Evolutionary conservation across 2,113 vertebrate genomes (phyloP), one percentile per base, ranked within the genome.

Genomic region (Leptobrachium ailaonicum): DNA sequence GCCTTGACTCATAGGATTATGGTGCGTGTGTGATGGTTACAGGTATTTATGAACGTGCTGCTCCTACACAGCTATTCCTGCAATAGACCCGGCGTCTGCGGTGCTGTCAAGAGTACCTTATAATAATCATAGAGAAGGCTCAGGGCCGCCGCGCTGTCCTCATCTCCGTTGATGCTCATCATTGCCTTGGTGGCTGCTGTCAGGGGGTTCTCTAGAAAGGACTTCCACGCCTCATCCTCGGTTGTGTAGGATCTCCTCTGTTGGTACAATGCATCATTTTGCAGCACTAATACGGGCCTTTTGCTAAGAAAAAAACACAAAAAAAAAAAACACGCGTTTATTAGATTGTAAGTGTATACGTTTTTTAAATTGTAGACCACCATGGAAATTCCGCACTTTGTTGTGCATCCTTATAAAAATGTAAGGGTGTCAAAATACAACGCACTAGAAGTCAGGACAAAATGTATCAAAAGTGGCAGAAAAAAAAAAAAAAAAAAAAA

Each of bases 81-180:
- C 11, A 50, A 60, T 12, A 64, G 2, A 64, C 3, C 14, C 9
- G n/a, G n/a, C 5, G 4, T 40, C 62, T 4, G 14, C 62, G n/a
- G 62, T 64, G 2, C 1, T 40, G 9, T 20, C 62, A 7, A 4
- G n/a, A 40, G n/a, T 20, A 98, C 98, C 96, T 99, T 99, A 73
- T 99, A 99, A 86, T 99, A 99, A 89, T 99, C 98, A 1, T 99
- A 99, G 6, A 99, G 95, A 80, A 99, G 87, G 42, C 98, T 96
- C 0, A 99, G 92, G 0, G 98, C 98, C 0, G 96, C 97, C 0
- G 97, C 98, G 0, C 98, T 99, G 90, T 99, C 98, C 73, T 99
- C 98, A 8, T 99, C 98, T 0, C 98, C 98, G 2, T 99, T 99
- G 87, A 99, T 98, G 90, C 98, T 99, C 98, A 99, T 99, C 98